Conservation (phyloP, 2,888 invertebrate genomes). For the Corbicula japonica region DNA sequence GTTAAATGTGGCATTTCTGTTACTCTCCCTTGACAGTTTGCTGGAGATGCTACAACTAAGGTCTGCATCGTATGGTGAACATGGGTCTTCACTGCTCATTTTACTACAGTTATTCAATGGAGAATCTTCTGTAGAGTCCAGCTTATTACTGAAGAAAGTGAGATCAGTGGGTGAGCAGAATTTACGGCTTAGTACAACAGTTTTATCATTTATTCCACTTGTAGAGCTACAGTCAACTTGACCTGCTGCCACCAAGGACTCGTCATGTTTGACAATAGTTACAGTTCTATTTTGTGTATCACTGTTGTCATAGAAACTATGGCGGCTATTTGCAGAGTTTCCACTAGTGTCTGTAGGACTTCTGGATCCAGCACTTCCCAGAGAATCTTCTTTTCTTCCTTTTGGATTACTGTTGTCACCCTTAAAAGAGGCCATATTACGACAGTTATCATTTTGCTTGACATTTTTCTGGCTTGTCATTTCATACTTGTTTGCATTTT, state of each 20-base stretch:
- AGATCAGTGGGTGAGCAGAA: constrained; percentile 35
- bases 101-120: constrained; percentile 32
- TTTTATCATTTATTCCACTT: constrained; percentile 39
- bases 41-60: constrained; percentile 26
- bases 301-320: constrained; percentile 22
- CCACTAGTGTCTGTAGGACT: constrained; percentile 1
- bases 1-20: constrained; percentile 14
- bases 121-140: constrained; percentile 7
- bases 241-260: not conserved
- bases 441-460: too few species aligned
- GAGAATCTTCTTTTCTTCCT: constrained; percentile 7
- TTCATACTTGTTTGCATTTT: too few species aligned
- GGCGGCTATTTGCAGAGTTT: constrained; percentile 8
- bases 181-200: constrained; percentile 31
- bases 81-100: constrained; percentile 1
- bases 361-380: constrained; percentile 12
- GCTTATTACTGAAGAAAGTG: constrained; percentile 42
- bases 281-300: constrained; percentile 52
- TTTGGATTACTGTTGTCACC: too few species aligned
- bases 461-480: too few species aligned
- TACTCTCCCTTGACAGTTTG: constrained; percentile 24
- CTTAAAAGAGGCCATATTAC: too few species aligned
- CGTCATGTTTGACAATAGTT: constrained; percentile 28
- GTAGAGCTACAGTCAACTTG: not conserved
- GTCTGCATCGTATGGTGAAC: constrained; percentile 11